Conservation (phyloP, 2,888 invertebrate genomes). For the Cryptocheilus praepositus region DNA sequence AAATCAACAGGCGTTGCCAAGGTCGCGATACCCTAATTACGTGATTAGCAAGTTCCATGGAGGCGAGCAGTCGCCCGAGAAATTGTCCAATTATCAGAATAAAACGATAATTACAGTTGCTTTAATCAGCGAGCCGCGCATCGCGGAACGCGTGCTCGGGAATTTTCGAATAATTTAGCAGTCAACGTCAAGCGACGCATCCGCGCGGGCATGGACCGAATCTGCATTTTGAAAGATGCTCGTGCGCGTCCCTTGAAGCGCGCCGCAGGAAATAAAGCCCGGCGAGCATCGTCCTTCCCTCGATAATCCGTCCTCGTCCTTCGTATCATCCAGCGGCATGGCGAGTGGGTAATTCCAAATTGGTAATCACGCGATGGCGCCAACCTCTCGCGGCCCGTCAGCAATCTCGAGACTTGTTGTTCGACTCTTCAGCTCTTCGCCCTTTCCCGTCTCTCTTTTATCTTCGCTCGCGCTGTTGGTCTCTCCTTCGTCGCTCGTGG, state of each 20-base stretch:
- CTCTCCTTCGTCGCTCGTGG: constrained; percentile 23
- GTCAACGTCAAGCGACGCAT: no score
- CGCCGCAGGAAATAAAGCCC: constrained; percentile 29
- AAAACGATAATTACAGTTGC: no score
- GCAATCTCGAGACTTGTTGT: constrained; percentile 73
- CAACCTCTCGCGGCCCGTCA: constrained; percentile 72
- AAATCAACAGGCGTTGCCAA: no score
- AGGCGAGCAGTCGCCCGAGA: no score
- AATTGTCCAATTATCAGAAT: no score
- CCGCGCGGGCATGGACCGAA: no score
- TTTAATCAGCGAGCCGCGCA: no score
- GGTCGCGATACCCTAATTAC: no score
- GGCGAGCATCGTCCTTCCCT: constrained; percentile 32
- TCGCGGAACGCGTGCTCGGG: not conserved
- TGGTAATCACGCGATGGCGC: constrained; percentile 75
- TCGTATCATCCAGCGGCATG: constrained; percentile 54
- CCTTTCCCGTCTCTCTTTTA: constrained; percentile 39
- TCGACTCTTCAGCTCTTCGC: constrained; percentile 51
- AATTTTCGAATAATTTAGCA: constrained; percentile 23
- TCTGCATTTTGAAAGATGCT: no score
- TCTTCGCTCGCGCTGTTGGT: constrained; percentile 15
- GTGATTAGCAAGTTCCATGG: no score
- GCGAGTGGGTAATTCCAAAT: constrained; percentile 71
- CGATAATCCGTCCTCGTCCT: constrained; percentile 54
- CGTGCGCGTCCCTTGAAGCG: no score